These are phyloP conservation scores for Dryobates pubescens DNA, from an alignment of 2,797 vertebrate species.

Conservation along the genomic window DNA sequence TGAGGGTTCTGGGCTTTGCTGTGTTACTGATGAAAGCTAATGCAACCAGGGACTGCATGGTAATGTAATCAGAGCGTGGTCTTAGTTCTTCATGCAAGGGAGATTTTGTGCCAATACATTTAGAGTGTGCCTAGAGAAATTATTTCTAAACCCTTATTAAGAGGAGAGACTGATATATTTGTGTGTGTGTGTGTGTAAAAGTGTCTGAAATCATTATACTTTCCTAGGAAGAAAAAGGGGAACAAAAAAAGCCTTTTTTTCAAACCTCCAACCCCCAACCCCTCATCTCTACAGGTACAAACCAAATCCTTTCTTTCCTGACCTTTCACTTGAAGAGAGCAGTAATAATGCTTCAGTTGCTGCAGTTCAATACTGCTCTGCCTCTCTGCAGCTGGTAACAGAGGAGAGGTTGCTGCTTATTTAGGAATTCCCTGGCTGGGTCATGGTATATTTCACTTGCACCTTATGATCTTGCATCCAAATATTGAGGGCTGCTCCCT, in stretches of 20 bases:
- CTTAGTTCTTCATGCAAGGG: background rate
- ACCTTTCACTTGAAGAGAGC: background rate
- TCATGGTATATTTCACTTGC: background rate
- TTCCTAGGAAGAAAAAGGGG: background rate
- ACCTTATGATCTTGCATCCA: background rate
- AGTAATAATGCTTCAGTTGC: background rate
- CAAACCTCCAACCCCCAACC: background rate
- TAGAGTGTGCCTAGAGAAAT: background rate
- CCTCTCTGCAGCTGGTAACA: background rate
- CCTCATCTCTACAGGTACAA: background rate
- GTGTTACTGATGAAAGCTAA: background rate
- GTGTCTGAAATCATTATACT: background rate
- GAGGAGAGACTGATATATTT: background rate
- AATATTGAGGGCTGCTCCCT: background rate
- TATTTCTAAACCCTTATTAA: background rate
- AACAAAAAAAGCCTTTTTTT: background rate
- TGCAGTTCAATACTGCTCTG: background rate
- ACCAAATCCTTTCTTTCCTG: slow-evolving; percentile 18
- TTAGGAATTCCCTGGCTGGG: background rate
- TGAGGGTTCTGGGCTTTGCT: background rate
- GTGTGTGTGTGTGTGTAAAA: background rate
- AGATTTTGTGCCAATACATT: background rate
- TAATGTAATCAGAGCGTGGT: background rate
- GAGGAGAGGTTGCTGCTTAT: background rate
- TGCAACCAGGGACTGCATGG: background rate